These are phyloP conservation scores for Cephus rjabovi DNA, from an alignment of 2,888 invertebrate species.

Conservation along the genomic window DNA sequence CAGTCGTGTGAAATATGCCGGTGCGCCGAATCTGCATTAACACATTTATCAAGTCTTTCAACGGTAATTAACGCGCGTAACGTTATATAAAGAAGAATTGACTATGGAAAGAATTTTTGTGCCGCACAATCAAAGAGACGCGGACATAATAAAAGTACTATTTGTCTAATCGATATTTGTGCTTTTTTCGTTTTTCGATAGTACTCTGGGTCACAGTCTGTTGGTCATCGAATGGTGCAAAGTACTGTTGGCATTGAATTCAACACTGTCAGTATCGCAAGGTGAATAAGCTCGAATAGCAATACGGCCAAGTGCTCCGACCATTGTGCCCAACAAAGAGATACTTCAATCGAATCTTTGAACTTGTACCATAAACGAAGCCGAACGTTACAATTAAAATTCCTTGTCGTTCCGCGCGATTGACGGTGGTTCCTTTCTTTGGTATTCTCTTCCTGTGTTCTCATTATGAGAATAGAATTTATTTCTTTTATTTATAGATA, in stretches of 20 bases:
- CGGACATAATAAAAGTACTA: neutral
- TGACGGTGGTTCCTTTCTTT: neutral
- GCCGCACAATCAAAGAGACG: neutral
- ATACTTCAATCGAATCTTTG: neutral
- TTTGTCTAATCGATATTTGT: neutral
- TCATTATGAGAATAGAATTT: neutral
- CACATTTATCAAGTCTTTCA: neutral
- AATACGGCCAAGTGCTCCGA: slow-evolving; percentile 21
- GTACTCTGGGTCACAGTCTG: neutral
- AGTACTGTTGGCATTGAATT: neutral
- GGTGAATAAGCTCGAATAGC: slow-evolving; percentile 3
- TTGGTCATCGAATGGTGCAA: neutral
- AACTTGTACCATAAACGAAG: neutral
- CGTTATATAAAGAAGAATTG: neutral
- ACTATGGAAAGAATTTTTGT: neutral
- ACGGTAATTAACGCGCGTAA: neutral
- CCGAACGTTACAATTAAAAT: slow-evolving; percentile 5
- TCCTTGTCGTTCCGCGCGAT: neutral
- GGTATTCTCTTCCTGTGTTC: neutral
- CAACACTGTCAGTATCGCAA: neutral
- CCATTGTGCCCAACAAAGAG: slow-evolving; percentile 14
- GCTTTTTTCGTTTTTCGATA: neutral
- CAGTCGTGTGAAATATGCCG: slow-evolving; percentile 13
- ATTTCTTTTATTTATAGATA: neutral
- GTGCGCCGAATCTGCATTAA: neutral